Conservation (phyloP, 2,888 invertebrate species). For the Norana najaformis region DNA sequence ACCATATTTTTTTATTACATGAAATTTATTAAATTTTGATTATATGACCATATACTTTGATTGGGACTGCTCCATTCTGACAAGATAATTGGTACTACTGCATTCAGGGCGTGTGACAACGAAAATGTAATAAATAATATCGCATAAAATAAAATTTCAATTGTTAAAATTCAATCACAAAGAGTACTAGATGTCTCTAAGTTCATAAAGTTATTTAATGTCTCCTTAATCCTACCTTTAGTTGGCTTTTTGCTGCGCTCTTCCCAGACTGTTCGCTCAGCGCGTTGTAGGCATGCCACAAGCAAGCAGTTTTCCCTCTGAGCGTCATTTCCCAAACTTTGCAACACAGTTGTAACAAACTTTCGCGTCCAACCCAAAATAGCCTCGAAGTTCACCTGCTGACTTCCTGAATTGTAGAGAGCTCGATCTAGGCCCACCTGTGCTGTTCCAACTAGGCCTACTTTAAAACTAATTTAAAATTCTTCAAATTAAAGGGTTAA, state of each 20-base stretch:
- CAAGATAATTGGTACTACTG: too few relatives aligned
- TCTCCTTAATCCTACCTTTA: not conserved
- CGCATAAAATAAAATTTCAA: not conserved
- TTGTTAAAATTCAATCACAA: not conserved
- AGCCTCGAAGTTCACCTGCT: not conserved
- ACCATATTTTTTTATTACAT: too few relatives aligned
- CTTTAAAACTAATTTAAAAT: too few relatives aligned
- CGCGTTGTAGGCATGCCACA: not conserved
- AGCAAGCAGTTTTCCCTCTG: not conserved
- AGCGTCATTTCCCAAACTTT: not conserved
- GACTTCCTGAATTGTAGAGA: not conserved
- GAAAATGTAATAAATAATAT: not conserved
- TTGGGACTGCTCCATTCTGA: too few relatives aligned
- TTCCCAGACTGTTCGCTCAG: conserved; percentile 4
- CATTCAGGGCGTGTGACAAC: not conserved
- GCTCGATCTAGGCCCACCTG: not conserved
- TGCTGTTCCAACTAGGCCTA: not conserved
- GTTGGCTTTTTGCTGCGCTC: not conserved
- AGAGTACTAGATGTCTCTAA: too few relatives aligned
- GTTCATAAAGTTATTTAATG: not conserved
- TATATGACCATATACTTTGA: too few relatives aligned
- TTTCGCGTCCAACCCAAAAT: not conserved
- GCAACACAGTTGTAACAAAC: not conserved
- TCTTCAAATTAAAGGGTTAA: not conserved
- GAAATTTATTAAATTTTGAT: too few relatives aligned